Evolutionary conservation across 53 echinoderm and acorn worm genomes (phyloP), one percentile per base, ranked within the genome.

Genomic region (Paracentrotus lividus): DNA sequence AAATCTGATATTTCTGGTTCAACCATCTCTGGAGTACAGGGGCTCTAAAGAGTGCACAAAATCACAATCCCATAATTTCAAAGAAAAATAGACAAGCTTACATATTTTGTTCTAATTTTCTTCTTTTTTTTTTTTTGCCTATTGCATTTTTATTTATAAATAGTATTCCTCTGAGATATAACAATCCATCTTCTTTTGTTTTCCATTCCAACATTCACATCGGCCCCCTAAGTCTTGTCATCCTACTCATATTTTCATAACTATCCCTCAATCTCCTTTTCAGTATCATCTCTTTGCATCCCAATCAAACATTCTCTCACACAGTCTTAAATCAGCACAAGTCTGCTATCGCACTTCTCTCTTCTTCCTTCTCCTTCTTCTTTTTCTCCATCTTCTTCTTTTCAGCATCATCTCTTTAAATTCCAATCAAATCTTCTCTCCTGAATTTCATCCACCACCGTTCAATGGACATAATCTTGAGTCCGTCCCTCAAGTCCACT

Each of bases 391-490:
- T 24, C 24, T 58, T 58, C 58, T 58, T 58, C 20, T 24, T 58
- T 24, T 58, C 18, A 20, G 24, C 59, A 24, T 68, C 68, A 68
- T n/a, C n/a, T n/a, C n/a, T n/a, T n/a, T n/a, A n/a, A n/a, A n/a
- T n/a, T n/a, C n/a, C n/a, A n/a, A n/a, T 57, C 38, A 38, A 36
- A 72, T 40, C 72, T 20, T 72, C 72, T 20, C 40, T 72, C 12
- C 38, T 38, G 40, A 38, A 36, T 40, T 38, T 21, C 72, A 36
- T 36, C 40, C 38, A 3, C 18, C 40, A 72, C 40, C 7, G 64
- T 31, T 64, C 64, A 64, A 6, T 64, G 40, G 16, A 24, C 81
- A 81, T 81, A 47, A 49, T 45, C 81, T 81, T 81, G 72, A 72
- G 8, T 67, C 77, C 4, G 42, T 69, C 69, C 69, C 69, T 14